Base-by-base conservation (phyloP, 2,797 vertebrate species). In the Sitta carolinensis region DNA sequence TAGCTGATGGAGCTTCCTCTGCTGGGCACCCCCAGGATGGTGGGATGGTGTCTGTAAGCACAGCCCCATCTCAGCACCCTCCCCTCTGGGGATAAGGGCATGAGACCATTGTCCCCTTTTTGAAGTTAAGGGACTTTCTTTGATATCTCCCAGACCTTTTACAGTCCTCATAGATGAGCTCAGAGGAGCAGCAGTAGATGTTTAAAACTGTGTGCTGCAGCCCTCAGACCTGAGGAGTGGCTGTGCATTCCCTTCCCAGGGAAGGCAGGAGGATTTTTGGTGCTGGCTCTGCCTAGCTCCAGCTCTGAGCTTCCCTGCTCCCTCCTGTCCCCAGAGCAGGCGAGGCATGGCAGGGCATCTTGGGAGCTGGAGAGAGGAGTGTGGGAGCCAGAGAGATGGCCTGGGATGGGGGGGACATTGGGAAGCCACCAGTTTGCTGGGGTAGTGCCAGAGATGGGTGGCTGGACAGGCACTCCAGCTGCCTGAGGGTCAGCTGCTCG, bases 381-480 rank as follows among this genome's bases (percentile, higher is more conserved):
- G 5, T 38, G 63, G 36, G 79, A 84, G 72, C 59, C 13, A 27
- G 74, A 61, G 83, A 32, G 43, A 18, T 11, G 26, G 43, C 61
- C 22, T 1, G 16, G 34, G n/a, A 21, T 23, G 55, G 9, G 18
- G 10, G 23, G 23, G 27, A 14, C 2, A 1, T 0, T 8, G 52
- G 48, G 58, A 67, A 61, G 51, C 38, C 13, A 23, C 40, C 26
- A 5, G 3, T 42, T 52, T 74, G 52, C 54, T 79, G 78, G 78
- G 59, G 25, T 7, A 11, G 34, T 3, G 7, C 18, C 0, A 15
- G 77, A 67, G 43, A 27, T 38, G 27, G 42, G 40, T 72, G 62
- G 50, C 75, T 19, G 43, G n/a, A 19, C 42, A 36, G 63, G 27
- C 7, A 0, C 30, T 83, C 73, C 88, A 81, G 76, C 82, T 89